Conservation (phyloP, 2,113 vertebrate species). For the Thryonomys swinderianus region DNA sequence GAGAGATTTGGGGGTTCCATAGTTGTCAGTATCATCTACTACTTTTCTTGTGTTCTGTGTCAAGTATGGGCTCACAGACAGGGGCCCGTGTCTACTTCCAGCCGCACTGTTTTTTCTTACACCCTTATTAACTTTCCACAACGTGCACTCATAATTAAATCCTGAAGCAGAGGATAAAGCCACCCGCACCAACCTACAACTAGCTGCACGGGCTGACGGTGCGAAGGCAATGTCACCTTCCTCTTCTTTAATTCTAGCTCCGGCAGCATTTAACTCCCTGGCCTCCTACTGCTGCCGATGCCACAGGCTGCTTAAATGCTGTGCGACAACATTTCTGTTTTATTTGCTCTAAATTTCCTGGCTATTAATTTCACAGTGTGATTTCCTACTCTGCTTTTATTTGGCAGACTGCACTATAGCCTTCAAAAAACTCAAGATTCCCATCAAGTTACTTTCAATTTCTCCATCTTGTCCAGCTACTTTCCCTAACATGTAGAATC, state of each 20-base stretch:
- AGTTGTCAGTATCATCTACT: neutral
- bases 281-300: slow-evolving; percentile 61
- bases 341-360: slow-evolving; percentile 81
- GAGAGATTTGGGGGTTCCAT: neutral
- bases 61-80: slow-evolving; percentile 20
- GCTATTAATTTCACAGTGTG: slow-evolving; percentile 83
- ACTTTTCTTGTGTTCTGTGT: neutral
- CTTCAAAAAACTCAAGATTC: slow-evolving; percentile 66
- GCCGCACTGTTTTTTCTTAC: slow-evolving; percentile 68
- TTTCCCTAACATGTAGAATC: neutral
- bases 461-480: neutral
- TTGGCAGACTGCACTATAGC: slow-evolving; percentile 66
- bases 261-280: slow-evolving; percentile 43
- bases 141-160: slow-evolving; percentile 72
- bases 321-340: slow-evolving; percentile 72
- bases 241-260: slow-evolving; percentile 39
- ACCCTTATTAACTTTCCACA: slow-evolving; percentile 58
- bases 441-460: slow-evolving; percentile 40
- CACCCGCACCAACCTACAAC: slow-evolving; percentile 3
- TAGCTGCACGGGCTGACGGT: neutral
- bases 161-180: slow-evolving; percentile 69
- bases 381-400: slow-evolving; percentile 66
- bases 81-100: slow-evolving; percentile 6
- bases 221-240: neutral
- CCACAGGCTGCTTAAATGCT: slow-evolving; percentile 71